Evolutionary conservation across 2,113 vertebrate genomes (phyloP), one percentile per base, ranked within the genome.

Genomic region (Xerus inauris): DNA sequence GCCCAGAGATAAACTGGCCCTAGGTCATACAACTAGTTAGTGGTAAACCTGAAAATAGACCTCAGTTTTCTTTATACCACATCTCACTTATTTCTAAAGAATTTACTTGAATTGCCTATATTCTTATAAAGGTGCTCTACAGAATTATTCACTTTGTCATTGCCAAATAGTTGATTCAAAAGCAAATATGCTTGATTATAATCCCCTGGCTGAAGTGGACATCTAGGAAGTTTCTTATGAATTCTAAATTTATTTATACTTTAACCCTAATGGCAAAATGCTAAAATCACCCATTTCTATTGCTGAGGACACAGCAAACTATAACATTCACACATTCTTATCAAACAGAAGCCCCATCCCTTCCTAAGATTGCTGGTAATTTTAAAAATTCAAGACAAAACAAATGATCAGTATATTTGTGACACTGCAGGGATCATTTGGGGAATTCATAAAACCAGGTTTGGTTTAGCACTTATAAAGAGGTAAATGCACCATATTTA

Each of bases 341-440:
- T 54, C 4, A 92, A 96, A 82, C 6, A 95, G 30, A 16, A 76
- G 19, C 16, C 24, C 84, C 45, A 69, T 75, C 62, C 57, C 22
- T 94, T 89, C 76, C 32, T 84, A 90, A 87, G 81, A 10, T 76
- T 87, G 16, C 54, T 84, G 40, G 9, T 3, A 92, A 89, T 45
- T 57, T 57, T 62, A 11, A 88, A 96, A 96, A 85, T 77, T 67
- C 22, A 94, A 90, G 32, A n/a, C 38, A 91, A 92, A 96, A 76
- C 40, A 82, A 88, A 69, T 87, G n/a, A 93, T 91, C 82, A 89
- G 72, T 77, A n/a, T 28, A n/a, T 38, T 47, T 51, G 14, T 62
- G 94, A 35, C 47, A 92, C 19, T 35, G 19, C 14, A 20, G 13
- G 51, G 71, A 88, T 91, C 14, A 80, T 69, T 40, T 71, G 8